Evolutionary conservation across 2,888 invertebrate species (phyloP).

Genomic region (Limnephilus rhombicus): DNA sequence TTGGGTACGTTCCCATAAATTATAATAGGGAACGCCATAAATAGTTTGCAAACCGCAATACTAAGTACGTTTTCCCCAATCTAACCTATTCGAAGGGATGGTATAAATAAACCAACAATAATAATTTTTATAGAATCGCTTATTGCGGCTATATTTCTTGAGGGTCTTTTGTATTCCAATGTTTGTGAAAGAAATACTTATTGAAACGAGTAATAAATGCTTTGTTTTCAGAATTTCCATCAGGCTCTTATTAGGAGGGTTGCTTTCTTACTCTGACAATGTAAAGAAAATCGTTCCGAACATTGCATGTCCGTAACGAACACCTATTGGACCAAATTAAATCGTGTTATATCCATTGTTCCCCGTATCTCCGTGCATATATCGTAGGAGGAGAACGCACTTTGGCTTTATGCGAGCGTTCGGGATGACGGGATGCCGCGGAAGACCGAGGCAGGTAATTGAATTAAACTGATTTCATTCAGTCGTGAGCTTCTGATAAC

Average conservation of each 20-base stretch:
- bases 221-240: constrained; percentile 48
- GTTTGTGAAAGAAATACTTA: constrained; percentile 38
- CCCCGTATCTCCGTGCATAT: constrained; percentile 44
- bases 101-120: background rate
- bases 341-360: constrained; percentile 44
- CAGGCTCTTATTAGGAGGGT: constrained; percentile 28
- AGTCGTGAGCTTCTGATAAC: constrained; percentile 60
- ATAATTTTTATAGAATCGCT: constrained; percentile 28
- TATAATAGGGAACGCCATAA: too few species aligned
- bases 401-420: constrained; percentile 62
- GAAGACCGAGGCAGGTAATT: constrained; percentile 59
- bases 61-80: too few species aligned
- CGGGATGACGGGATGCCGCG: constrained; percentile 48
- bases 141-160: constrained; percentile 41
- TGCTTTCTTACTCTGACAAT: constrained; percentile 34
- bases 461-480: constrained; percentile 66
- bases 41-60: too few species aligned
- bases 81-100: background rate
- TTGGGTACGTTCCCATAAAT: too few species aligned
- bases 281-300: constrained; percentile 35
- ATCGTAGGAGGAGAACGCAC: constrained; percentile 60
- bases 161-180: constrained; percentile 3
- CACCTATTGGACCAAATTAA: constrained; percentile 52
- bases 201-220: constrained; percentile 39
- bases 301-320: constrained; percentile 55